Conservation (phyloP, 2,797 vertebrate genomes). For the Hephaestus fuliginosus region DNA sequence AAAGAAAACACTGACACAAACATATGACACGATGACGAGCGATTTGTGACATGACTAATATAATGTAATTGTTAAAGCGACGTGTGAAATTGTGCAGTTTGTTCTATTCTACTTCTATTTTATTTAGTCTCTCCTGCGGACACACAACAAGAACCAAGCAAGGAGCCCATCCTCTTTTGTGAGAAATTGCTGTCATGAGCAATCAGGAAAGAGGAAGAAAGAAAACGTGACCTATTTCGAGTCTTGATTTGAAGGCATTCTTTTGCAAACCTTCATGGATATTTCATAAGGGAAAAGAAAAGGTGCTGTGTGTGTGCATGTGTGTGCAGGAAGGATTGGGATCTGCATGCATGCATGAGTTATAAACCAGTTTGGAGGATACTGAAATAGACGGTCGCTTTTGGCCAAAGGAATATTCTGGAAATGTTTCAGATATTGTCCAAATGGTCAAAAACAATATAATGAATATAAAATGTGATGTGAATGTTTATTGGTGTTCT, state of each 20-base stretch:
- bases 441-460: neutral
- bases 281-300: slow-evolving; percentile 63
- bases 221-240: slow-evolving; percentile 68
- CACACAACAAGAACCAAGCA: slow-evolving; percentile 36
- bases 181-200: slow-evolving; percentile 51
- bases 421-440: slow-evolving; percentile 5
- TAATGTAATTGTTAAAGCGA: neutral
- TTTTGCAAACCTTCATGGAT: slow-evolving; percentile 60
- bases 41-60: neutral
- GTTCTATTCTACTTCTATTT: neutral
- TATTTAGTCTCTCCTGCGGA: neutral
- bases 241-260: slow-evolving; percentile 55
- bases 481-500: neutral
- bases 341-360: slow-evolving; percentile 40
- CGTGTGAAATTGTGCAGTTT: neutral
- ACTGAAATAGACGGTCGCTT: slow-evolving; percentile 9
- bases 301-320: slow-evolving; percentile 29
- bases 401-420: slow-evolving; percentile 23
- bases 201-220: slow-evolving; percentile 58
- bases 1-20: neutral
- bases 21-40: too few relatives aligned
- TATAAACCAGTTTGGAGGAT: slow-evolving; percentile 29
- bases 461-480: neutral
- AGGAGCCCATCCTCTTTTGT: slow-evolving; percentile 31
- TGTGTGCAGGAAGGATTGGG: slow-evolving; percentile 16